A percentile compares a stretch with the other conserved stretches of the same genome.
Evolutionary conservation across 1,140 invertebrate species (phyloP).

Genomic region (Drosophila insularis): DNA sequence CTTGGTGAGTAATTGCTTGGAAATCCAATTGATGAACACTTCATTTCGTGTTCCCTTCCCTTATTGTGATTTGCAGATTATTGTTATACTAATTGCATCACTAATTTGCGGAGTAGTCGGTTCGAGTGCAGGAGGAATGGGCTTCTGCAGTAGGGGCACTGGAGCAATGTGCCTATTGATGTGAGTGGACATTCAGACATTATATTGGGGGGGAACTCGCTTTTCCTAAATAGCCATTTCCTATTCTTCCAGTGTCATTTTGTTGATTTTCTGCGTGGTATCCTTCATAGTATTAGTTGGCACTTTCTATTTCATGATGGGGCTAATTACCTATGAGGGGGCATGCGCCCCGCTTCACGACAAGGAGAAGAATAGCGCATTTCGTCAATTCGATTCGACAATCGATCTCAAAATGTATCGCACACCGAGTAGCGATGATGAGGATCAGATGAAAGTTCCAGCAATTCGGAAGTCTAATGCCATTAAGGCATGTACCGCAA

Average conservation of each 20-base stretch:
- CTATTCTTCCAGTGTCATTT: conserved; percentile 87
- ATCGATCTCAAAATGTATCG: conserved; percentile 84
- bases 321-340: conserved; percentile 87
- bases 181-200: conserved; percentile 84
- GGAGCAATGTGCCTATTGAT: conserved; percentile 91
- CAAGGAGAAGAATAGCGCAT: conserved; percentile 86
- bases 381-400: conserved; percentile 85
- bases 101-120: conserved; percentile 94
- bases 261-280: conserved; percentile 90
- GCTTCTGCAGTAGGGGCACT: conserved; percentile 92
- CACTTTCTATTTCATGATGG: conserved; percentile 88
- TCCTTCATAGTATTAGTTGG: conserved; percentile 88
- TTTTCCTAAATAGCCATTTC: neutral
- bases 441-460: neutral
- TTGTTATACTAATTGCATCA: conserved; percentile 86
- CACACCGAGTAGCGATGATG: neutral
- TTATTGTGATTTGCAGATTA: conserved; percentile 28
- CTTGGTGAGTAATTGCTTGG: conserved; percentile 62
- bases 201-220: neutral
- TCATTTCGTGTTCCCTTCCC: too few species aligned
- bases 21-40: neutral
- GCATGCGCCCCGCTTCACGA: conserved; percentile 90
- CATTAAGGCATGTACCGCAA: conserved; percentile 86
- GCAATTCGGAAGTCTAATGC: conserved; percentile 73
- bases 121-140: conserved; percentile 90